Evolutionary conservation across 2,797 vertebrate species (phyloP).

Genomic region (Poecilia wingei): DNA sequence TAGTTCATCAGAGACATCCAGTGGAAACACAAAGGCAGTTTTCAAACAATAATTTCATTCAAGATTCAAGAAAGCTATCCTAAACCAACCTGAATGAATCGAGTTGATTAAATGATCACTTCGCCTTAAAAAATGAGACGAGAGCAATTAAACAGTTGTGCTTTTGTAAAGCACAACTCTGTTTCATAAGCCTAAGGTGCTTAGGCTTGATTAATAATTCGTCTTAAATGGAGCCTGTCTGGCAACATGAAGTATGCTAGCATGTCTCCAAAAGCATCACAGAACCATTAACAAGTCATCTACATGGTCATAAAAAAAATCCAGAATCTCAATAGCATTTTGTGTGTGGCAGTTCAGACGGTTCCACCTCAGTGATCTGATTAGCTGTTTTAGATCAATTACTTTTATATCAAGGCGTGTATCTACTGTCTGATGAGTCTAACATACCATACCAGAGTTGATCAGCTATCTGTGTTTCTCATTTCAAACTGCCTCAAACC

Average conservation of each 20-base stretch:
- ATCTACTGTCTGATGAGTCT: too few species aligned
- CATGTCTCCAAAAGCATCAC: not conserved
- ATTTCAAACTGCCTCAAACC: too few species aligned
- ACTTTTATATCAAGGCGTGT: too few species aligned
- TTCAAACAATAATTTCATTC: not conserved
- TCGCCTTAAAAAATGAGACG: not conserved
- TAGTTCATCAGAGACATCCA: not conserved
- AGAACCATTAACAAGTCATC: not conserved
- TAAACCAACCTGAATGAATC: not conserved
- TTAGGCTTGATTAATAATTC: not conserved
- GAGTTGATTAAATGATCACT: not conserved
- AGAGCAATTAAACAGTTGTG: not conserved
- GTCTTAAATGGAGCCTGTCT: not conserved
- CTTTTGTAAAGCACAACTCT: not conserved
- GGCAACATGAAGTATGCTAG: not conserved
- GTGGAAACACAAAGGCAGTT: not conserved
- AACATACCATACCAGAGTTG: too few species aligned
- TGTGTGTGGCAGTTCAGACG: not conserved
- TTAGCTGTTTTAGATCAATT: too few species aligned
- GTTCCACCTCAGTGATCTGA: too few species aligned
- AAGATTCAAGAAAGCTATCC: not conserved
- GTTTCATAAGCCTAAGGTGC: not conserved
- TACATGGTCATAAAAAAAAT: not conserved
- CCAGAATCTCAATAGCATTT: not conserved
- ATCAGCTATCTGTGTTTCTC: too few species aligned